Conservation (phyloP, 2,113 vertebrate species). For the Dromas ardeola region DNA sequence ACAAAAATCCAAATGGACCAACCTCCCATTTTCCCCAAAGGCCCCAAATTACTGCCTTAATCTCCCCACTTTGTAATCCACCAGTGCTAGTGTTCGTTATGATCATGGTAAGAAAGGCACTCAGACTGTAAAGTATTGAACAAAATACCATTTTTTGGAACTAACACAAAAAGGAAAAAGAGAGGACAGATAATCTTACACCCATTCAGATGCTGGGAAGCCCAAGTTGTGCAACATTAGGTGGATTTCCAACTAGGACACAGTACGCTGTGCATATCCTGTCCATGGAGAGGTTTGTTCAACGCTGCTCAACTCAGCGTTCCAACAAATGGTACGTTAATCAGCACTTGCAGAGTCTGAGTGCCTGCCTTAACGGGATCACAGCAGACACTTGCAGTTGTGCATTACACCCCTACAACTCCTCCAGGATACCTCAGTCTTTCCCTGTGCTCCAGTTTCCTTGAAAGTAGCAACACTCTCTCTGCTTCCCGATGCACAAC, state of each 20-base stretch:
- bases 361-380: background rate
- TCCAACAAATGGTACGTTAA: background rate
- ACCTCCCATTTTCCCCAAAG: background rate
- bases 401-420: background rate
- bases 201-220: background rate
- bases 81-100: background rate
- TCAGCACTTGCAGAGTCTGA: background rate
- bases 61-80: background rate
- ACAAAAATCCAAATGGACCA: background rate
- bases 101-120: background rate
- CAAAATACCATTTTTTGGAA: background rate
- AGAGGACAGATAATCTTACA: background rate
- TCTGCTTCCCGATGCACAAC: background rate
- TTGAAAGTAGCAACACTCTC: background rate
- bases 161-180: background rate
- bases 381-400: background rate
- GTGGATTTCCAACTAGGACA: background rate
- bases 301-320: background rate
- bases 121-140: background rate
- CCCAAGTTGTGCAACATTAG: background rate
- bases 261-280: background rate
- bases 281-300: background rate
- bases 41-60: background rate
- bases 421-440: background rate
- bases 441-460: background rate